phyloP scores from a whole-genome alignment of 2,888 invertebrate species.

The Exocentrus adspersus region DNA sequence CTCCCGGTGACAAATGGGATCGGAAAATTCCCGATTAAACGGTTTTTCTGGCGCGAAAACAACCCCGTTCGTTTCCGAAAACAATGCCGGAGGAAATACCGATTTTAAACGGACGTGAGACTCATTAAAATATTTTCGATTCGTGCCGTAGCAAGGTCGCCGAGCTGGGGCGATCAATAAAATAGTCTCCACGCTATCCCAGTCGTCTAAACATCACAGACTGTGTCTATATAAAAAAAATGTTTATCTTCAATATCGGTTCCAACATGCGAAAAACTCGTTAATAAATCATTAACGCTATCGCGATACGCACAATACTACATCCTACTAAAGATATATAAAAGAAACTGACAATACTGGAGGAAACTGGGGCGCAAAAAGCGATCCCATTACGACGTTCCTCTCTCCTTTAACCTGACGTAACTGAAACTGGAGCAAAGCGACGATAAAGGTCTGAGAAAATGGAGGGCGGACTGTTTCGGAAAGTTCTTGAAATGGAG shows the following conservation, averaged over 20 bases:
- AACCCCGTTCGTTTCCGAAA: neutral
- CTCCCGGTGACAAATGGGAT: neutral
- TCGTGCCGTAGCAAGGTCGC: too few species aligned
- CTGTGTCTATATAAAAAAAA: too few species aligned
- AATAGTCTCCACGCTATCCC: too few species aligned
- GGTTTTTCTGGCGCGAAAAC: neutral
- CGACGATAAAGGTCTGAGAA: conserved; percentile 3
- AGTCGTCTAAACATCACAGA: too few species aligned
- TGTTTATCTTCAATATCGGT: neutral
- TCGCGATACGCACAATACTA: neutral
- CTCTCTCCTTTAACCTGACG: conserved; percentile 2
- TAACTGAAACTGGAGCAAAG: conserved; percentile 1
- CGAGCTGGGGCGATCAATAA: too few species aligned
- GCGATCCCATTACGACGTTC: neutral
- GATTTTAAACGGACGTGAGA: too few species aligned
- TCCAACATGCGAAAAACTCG: neutral
- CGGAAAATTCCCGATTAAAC: neutral
- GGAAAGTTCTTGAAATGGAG: neutral
- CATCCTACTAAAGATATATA: neutral
- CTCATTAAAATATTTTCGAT: too few species aligned
- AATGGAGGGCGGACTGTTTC: neutral
- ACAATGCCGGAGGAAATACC: too few species aligned
- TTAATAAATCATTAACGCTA: neutral
- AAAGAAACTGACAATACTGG: neutral
- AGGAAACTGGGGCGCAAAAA: neutral